phyloP scores from a whole-genome alignment of 2,797 vertebrate species.

The Brachymystax lenok region DNA sequence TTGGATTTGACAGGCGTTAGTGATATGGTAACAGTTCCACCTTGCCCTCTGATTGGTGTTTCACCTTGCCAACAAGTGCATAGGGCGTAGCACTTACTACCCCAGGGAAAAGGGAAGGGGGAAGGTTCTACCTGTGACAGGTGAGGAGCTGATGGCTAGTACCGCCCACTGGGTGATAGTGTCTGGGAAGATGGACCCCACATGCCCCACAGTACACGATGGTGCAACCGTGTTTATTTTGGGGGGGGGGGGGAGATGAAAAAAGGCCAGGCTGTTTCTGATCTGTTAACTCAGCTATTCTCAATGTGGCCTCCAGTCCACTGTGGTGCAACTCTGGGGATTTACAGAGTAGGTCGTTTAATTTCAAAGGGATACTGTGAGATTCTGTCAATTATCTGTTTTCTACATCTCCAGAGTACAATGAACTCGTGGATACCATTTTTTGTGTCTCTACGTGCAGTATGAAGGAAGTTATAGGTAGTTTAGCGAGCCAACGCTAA shows the following conservation, averaged over 20 bases:
- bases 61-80: neutral
- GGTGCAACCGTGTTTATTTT: neutral
- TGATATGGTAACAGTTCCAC: no score
- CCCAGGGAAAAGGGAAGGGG: neutral
- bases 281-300: neutral
- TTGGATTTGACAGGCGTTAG: no score
- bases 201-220: neutral
- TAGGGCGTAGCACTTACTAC: neutral
- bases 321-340: neutral
- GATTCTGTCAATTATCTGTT: no score
- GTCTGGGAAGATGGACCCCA: slow-evolving; percentile 64
- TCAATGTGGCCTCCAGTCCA: neutral
- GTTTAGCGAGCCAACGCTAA: no score
- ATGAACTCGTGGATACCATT: no score
- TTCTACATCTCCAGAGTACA: no score
- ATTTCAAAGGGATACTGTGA: no score
- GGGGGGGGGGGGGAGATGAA: neutral
- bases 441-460: no score
- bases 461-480: no score
- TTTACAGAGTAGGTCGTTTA: neutral
- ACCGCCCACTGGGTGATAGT: slow-evolving; percentile 85
- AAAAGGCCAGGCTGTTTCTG: neutral
- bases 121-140: slow-evolving; percentile 69
- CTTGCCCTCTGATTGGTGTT: neutral
- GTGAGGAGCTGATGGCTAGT: slow-evolving; percentile 75